phyloP scores from a whole-genome alignment of 1,140 invertebrate species.

The Chymomyza costata region DNA sequence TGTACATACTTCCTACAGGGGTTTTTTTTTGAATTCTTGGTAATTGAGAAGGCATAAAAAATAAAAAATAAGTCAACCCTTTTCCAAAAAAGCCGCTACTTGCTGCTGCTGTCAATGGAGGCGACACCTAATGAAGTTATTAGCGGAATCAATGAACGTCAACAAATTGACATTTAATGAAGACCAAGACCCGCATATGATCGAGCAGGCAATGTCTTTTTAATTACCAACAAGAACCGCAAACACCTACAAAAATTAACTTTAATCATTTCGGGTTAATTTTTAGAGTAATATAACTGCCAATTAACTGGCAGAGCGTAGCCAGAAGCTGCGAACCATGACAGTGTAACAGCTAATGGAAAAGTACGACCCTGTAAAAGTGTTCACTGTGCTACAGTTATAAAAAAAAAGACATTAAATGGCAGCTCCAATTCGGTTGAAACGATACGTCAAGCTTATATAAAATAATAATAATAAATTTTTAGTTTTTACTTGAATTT shows the following conservation, averaged over 20 bases:
- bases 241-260: conserved; percentile 54
- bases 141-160: conserved; percentile 63
- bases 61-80: conserved; percentile 38
- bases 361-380: too few relatives aligned
- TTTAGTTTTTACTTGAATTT: too few relatives aligned
- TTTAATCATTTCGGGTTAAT: conserved; percentile 38
- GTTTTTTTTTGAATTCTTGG: conserved; percentile 1
- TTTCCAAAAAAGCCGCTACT: conserved; percentile 13
- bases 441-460: too few relatives aligned
- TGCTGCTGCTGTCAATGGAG: conserved; percentile 9
- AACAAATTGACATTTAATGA: conserved; percentile 70
- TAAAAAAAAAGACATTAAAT: too few relatives aligned
- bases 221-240: conserved; percentile 38
- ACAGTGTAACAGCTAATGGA: too few relatives aligned
- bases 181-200: conserved; percentile 49
- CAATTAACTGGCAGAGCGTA: too few relatives aligned
- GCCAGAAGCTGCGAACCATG: too few relatives aligned
- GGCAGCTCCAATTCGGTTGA: too few relatives aligned
- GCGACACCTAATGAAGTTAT: conserved; percentile 60
- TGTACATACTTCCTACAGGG: too few relatives aligned
- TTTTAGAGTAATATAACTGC: too few relatives aligned
- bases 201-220: conserved; percentile 49
- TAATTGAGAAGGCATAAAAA: neutral
- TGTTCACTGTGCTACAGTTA: too few relatives aligned
- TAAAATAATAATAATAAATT: too few relatives aligned